Evolutionary conservation across 2,797 vertebrate genomes (phyloP).

Genomic region (Coluber constrictor): DNA sequence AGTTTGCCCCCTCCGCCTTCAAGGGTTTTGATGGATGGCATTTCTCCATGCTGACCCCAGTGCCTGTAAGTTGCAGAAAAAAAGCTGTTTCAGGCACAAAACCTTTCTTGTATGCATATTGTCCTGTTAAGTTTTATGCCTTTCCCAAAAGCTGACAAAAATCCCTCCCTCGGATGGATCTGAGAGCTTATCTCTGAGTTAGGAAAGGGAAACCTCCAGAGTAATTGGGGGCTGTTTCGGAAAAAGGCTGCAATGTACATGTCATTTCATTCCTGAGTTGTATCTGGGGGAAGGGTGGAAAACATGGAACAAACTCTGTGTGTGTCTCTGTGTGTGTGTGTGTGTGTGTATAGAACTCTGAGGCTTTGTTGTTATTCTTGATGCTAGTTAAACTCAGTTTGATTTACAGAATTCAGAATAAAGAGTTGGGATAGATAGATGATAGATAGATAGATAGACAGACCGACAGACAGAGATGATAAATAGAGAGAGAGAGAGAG

Average conservation of each 20-base stretch:
- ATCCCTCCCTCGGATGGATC: slow-evolving; percentile 55
- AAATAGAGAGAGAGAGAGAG: no score
- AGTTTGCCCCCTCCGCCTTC: slow-evolving; percentile 40
- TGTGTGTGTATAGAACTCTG: no score
- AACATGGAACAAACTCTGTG: not conserved
- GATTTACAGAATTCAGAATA: not conserved
- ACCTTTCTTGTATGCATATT: slow-evolving; percentile 54
- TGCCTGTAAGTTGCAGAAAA: slow-evolving; percentile 55
- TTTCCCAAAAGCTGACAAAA: slow-evolving; percentile 61
- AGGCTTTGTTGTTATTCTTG: not conserved
- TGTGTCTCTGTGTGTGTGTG: not conserved
- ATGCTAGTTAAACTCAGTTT: not conserved
- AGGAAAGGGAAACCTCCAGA: slow-evolving; percentile 27
- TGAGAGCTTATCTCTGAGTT: slow-evolving; percentile 61
- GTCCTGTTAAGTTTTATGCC: slow-evolving; percentile 59
- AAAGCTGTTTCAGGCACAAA: slow-evolving; percentile 50
- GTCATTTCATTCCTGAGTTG: slow-evolving; percentile 38
- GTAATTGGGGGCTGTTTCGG: slow-evolving; percentile 22
- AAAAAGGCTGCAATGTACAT: slow-evolving; percentile 49
- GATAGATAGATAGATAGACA: no score
- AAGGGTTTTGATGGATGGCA: slow-evolving; percentile 46
- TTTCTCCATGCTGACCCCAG: slow-evolving; percentile 54
- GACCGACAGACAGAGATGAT: no score
- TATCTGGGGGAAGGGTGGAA: slow-evolving; percentile 43
- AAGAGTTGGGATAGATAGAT: no score